Base-by-base conservation (phyloP, 2,888 invertebrate species). In the Scrobipalpa atriplicella region DNA sequence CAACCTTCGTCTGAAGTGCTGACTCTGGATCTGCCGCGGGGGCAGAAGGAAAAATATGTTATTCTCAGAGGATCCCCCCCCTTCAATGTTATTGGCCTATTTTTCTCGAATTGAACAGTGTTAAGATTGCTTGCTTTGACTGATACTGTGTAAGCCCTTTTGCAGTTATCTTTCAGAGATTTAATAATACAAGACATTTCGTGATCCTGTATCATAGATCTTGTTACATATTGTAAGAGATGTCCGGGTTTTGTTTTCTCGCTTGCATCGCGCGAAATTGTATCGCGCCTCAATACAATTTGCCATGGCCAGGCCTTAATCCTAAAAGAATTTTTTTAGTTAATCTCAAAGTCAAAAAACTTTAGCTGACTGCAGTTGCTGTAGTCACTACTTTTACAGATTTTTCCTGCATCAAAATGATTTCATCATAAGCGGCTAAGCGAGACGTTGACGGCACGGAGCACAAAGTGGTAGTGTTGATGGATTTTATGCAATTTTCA, bases 401-500 rank as follows among this genome's bases (percentile, higher is more conserved):
- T 47, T 47, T 47, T 47, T 47, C 5, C 16, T 47, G 47, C 16
- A n/a, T 47, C 6, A 47, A 47, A 29, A 16, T 10, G 43, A 47
- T 47, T 16, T 47, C 11, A 13, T 43, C 13, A 13, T 13, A 43
- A n/a, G 5, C 47, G 1, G 47, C 47, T 56, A 5, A 29, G 54
- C 54, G 10, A 56, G 54, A 21, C 29, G 29, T 21, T 56, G 11
- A 56, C 13, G 54, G 13, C 54, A 56, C 13, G 54, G 13, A 21
- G 29, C 54, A 13, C 84, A 90, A 88, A 87, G 85, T 85, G 82
- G 82, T 81, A 78, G 85, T 85, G 86, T 86, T 92, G 92, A 92
- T 91, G 86, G 92, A 90, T 91, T 91, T 91, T 92, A 92, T 92
- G 92, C 91, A 92, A 92, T 92, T 91, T 92, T 89, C 91, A 90